Evolutionary conservation across 2,113 vertebrate genomes (phyloP), one percentile per base, ranked within the genome.

Genomic region (Sinocyclocheilus maitianheensis): DNA sequence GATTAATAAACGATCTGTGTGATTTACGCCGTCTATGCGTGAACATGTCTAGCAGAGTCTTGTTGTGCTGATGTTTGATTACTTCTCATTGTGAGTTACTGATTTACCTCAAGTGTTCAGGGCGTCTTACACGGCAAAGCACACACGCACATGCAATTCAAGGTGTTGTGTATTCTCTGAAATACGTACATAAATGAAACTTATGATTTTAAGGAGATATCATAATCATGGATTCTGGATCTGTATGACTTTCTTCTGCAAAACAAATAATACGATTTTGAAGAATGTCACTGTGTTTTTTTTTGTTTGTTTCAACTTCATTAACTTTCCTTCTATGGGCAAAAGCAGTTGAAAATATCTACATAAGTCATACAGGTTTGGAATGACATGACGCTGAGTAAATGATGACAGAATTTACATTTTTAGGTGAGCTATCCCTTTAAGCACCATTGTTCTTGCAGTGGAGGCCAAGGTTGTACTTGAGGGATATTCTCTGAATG

Each of bases 51-150:
- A 34, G 62, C 22, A 20, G 14, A 58, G 65, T 40, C 24, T 55
- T 58, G 5, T 71, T 51, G 81, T 30, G 81, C 65, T 34, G 20
- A 26, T 74, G 67, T 55, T 83, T 83, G 51, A 30, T 71, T 83
- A 10, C 24, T 12, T 83, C 51, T 74, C 20, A 83, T 40, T 43
- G 37, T 71, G 48, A 58, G 84, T 85, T 71, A 79, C 84, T 85
- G 48, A 80, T 85, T 85, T 72, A 80, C 84, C 84, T 67, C 43
- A 34, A 53, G 74, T 48, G 24, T 43, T 78, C 51, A 58, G 75
- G 84, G 84, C 4, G 40, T 78, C 51, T 30, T 60, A n/a, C 46
- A 71, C 18, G 18, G 18, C 18, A 71, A 51, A 80, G 51, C 30
- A 80, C 58, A 80, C 40, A 40, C 16, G 51, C 30, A 72, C 81